These are phyloP conservation scores for Hozukius guyotensis DNA, from an alignment of 2,797 vertebrate species.

Conservation along the genomic window DNA sequence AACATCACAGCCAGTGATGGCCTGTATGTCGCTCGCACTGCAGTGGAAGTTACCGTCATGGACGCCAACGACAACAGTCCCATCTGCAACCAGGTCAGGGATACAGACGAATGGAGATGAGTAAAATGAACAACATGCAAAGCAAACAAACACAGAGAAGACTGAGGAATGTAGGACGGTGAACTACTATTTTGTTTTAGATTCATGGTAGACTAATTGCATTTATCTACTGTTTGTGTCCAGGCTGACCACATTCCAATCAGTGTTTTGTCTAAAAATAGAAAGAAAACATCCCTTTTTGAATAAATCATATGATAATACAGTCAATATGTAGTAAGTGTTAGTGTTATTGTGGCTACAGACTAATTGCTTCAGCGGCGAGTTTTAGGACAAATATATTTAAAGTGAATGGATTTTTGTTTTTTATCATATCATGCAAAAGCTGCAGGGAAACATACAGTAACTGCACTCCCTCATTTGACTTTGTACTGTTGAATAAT, in stretches of 20 bases:
- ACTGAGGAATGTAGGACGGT: not conserved
- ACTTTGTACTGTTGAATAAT: not conserved
- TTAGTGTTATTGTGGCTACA: not conserved
- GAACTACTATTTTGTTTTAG: not conserved
- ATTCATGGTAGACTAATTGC: not conserved
- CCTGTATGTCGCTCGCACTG: slow-evolving; percentile 88
- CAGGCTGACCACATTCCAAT: not conserved
- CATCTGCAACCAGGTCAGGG: slow-evolving; percentile 92
- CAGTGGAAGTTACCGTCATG: slow-evolving; percentile 94
- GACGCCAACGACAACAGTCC: slow-evolving; percentile 97
- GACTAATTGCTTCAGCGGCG: not conserved
- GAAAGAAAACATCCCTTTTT: not conserved
- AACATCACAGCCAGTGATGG: slow-evolving; percentile 96
- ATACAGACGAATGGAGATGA: slow-evolving; percentile 4
- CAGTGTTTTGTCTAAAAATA: not conserved
- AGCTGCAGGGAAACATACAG: not conserved
- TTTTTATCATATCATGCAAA: not conserved
- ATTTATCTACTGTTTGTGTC: not conserved
- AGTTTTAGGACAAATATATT: not conserved
- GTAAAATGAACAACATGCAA: not conserved
- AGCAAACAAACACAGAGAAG: slow-evolving; percentile 2
- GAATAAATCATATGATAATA: not conserved
- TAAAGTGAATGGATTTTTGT: not conserved
- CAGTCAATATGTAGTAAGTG: not conserved
- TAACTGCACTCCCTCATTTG: not conserved